Evolutionary conservation across 2,888 invertebrate species (phyloP), one percentile per base, ranked within the genome.

Genomic region (Melolontha melolontha): DNA sequence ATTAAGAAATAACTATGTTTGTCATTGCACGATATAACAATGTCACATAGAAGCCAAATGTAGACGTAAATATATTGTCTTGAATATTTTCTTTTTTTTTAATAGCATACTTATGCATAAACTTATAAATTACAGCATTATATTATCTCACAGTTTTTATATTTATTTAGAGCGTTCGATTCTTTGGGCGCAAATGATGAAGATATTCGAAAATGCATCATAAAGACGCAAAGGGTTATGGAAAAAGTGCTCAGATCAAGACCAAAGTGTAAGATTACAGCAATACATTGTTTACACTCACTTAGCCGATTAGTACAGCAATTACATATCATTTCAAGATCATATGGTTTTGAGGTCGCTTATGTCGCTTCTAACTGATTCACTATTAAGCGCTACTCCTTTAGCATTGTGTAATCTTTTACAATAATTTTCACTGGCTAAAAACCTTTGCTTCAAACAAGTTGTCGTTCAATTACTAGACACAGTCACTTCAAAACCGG

Each of bases 171-270:
- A 75, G 95, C 95, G 59, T 96, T 96, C 84, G 95, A 96, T 1
- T 95, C 96, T 0, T 86, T 97, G 47, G 95, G 93, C 1, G 96
- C 96, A 1, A 96, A 96, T 79, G 96, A 96, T 79, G 97, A 97
- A 83, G 96, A 95, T 73, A 96, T 97, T 62, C 85, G 96, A 71
- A 96, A 96, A 84, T 86, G 92, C 81, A 95, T 97, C 63, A 95
- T 97, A 49, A 95, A 96, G 80, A 95, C 94, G 0, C 93, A 96
- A 77, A 92, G 92, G 71, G 84, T 96, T 39, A 95, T 96, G 93
- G 93, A 94, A 76, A 91, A 93, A 74, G 90, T 96, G 0, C 91
- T 96, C 91, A 71, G 93, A 94, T 79, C 85, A 89, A 0, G 89
- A 90, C 72, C 85, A 89, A 50, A 84, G 85, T 74, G 88, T 96